Percentiles rank a stretch among this genome's conserved stretches.
Evolutionary conservation across 2,113 vertebrate genomes (phyloP).

Genomic region (Pteruthius melanotis): DNA sequence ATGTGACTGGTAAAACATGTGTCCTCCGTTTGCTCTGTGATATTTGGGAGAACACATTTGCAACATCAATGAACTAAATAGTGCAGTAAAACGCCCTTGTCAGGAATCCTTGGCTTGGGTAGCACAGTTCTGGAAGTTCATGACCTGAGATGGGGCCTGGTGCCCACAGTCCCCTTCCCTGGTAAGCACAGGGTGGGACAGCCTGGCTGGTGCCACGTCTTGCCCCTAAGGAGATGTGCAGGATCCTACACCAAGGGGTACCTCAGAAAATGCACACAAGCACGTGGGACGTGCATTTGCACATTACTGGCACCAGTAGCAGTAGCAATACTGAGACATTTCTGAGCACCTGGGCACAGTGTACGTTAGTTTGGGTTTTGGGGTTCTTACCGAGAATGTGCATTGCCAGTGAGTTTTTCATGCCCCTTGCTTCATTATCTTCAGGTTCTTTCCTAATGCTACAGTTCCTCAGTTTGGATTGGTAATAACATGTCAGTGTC

Average conservation of each 20-base stretch:
- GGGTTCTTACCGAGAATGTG: neutral
- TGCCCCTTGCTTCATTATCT: neutral
- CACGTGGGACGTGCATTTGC: neutral
- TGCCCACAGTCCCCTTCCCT: neutral
- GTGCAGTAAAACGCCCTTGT: neutral
- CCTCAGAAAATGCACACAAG: neutral
- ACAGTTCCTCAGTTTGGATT: neutral
- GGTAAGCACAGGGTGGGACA: neutral
- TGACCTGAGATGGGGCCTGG: neutral
- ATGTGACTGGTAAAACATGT: neutral
- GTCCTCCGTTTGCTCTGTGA: neutral
- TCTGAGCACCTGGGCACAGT: neutral
- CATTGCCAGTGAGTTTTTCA: neutral
- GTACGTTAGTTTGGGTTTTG: neutral
- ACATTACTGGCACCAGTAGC: neutral
- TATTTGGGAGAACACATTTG: neutral
- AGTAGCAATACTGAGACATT: fast-evolving
- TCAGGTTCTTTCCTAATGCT: neutral
- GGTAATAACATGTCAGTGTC: neutral
- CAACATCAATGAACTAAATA: neutral
- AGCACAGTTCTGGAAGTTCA: neutral
- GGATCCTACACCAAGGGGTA: neutral
- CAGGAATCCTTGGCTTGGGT: neutral
- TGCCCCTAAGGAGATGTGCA: neutral
- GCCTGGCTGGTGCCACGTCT: neutral